Evolutionary conservation across 2,797 vertebrate genomes (phyloP), one percentile per base, ranked within the genome.

Genomic region (Onychomys torridus): DNA sequence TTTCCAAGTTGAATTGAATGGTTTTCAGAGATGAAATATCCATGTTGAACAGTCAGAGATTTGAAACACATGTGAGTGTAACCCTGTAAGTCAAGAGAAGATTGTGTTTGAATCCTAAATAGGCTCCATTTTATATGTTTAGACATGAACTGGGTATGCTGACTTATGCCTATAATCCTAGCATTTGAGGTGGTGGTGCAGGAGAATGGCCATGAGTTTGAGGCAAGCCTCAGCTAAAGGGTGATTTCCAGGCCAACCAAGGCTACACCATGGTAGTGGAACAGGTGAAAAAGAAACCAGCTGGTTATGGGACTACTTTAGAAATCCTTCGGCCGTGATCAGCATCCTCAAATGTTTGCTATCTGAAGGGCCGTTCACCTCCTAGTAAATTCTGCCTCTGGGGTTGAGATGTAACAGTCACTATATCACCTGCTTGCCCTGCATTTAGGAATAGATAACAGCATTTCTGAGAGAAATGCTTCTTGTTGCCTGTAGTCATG

Each of bases 1-100:
- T 73, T 91, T 94, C 61, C 27, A 82, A 71, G n/a, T 32, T 73
- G 40, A 95, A 52, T 75, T 97, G 59, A 57, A 46, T 46, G n/a
- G 92, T 83, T 90, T 94, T 96, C 79, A 23, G 34, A 90, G 19
- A 40, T 82, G 12, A 87, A 77, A 59, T 43, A 92, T 55, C 27
- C 55, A 77, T 10, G 6, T 46, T 90, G 25, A 40, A 55, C 2
- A 94, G 10, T 76, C 40, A 91, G 34, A 29, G 19, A 32, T 83
- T 93, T 76, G 32, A 91, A 93, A 94, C 9, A 92, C 21, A 79
- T 78, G 19, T 79, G 61, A 63, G 2, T 81, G 5, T 89, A 57
- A 63, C 73, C 93, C 81, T 55, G 3, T 4, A 21, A 83, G 14
- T 86, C 37, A 49, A 25, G n/a, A 2, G 23, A 16, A 12, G 23